Evolutionary conservation across 1,140 invertebrate genomes (phyloP).

Genomic region (Bombus consobrinus): DNA sequence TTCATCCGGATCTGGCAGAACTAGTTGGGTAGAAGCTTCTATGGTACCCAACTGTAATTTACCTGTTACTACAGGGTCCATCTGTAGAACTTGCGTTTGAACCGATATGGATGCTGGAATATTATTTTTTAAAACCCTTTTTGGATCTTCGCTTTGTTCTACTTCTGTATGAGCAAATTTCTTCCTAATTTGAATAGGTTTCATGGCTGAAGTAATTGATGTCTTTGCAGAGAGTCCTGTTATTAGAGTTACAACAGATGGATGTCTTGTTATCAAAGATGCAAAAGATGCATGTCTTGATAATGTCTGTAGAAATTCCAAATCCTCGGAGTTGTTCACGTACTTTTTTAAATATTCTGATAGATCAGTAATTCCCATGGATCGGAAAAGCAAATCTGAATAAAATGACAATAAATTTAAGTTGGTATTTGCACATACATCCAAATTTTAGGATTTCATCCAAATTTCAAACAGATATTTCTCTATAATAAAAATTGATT

Average conservation of each 20-base stretch:
- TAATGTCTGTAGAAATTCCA: neutral
- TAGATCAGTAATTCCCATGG: neutral
- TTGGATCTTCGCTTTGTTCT: neutral
- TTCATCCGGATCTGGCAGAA: neutral
- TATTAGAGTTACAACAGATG: neutral
- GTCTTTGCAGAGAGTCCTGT: neutral
- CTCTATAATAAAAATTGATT: neutral
- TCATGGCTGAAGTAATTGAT: neutral
- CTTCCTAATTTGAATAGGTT: no score
- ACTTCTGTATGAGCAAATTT: neutral
- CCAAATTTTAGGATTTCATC: neutral
- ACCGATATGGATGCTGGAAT: neutral
- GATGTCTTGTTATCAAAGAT: neutral
- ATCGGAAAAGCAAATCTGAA: neutral
- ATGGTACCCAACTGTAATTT: constrained; percentile 33
- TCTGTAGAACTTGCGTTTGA: neutral
- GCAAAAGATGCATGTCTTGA: neutral
- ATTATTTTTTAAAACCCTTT: neutral
- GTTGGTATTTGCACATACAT: neutral
- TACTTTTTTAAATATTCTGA: neutral
- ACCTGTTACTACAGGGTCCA: neutral
- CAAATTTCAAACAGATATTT: neutral
- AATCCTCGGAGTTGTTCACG: neutral
- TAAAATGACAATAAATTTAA: neutral
- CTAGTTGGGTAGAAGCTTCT: constrained; percentile 49